A percentile compares a stretch with the other conserved stretches of the same genome.
These are phyloP conservation scores for Ibycter americanus DNA, from an alignment of 2,797 vertebrate genomes.

Conservation along the genomic window DNA sequence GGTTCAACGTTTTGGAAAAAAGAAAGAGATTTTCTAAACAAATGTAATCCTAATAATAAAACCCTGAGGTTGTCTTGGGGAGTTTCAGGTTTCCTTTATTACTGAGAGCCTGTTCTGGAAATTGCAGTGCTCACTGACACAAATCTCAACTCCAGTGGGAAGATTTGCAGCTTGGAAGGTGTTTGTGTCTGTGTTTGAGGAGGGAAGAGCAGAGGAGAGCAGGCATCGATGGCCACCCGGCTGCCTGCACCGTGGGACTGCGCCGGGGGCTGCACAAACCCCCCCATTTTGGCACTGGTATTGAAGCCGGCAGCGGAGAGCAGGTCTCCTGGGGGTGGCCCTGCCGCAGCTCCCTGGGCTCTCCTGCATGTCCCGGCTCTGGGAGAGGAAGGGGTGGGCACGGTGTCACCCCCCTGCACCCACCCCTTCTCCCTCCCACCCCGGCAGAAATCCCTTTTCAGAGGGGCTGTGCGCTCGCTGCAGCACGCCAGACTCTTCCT, in stretches of 20 bases:
- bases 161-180: neutral
- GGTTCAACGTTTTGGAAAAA: neutral
- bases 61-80: neutral
- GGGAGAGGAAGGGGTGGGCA: neutral
- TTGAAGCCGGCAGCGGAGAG: neutral
- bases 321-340: rapidly evolving
- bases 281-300: rapidly evolving
- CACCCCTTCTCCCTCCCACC: rapidly evolving
- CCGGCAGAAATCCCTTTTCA: neutral
- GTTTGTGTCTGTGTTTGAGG: no score
- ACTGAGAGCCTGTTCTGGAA: neutral
- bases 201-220: neutral
- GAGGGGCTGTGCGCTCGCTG: rapidly evolving
- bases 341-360: neutral
- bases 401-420: neutral
- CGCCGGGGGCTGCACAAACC: neutral
- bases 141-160: neutral
- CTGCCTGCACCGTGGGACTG: neutral
- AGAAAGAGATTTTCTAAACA: neutral
- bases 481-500: neutral
- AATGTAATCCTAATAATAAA: neutral
- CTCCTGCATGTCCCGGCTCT: rapidly evolving
- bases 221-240: rapidly evolving
- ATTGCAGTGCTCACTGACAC: neutral
- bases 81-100: neutral